A percentile compares a stretch with the other conserved stretches of the same genome.
Evolutionary conservation across 2,888 invertebrate species (phyloP).

Genomic region (Galerucella calmariensis): DNA sequence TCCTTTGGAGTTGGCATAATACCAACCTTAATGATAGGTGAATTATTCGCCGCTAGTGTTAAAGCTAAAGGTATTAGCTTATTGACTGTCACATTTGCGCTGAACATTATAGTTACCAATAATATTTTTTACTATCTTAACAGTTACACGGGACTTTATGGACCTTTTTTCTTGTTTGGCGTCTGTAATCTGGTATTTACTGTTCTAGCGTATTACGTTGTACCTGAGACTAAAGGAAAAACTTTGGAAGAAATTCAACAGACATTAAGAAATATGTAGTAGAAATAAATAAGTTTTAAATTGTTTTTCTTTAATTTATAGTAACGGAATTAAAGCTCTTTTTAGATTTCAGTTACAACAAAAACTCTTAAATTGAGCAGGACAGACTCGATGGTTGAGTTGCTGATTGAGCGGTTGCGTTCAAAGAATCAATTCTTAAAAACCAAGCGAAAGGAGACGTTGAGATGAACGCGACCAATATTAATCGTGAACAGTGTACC

Average conservation of each 20-base stretch:
- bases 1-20: conserved; percentile 53
- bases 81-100: conserved; percentile 47
- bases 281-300: too few relatives aligned
- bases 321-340: too few relatives aligned
- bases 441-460: too few relatives aligned
- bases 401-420: too few relatives aligned
- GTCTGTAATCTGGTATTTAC: conserved; percentile 10
- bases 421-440: too few relatives aligned
- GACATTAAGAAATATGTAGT: neutral
- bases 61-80: conserved; percentile 51
- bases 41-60: conserved; percentile 56
- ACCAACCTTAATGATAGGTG: conserved; percentile 55
- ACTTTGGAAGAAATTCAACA: conserved; percentile 39
- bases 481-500: too few relatives aligned
- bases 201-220: conserved; percentile 19
- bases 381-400: too few relatives aligned
- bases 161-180: conserved; percentile 29
- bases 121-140: conserved; percentile 56
- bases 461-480: too few relatives aligned
- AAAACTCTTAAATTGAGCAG: too few relatives aligned
- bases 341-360: too few relatives aligned
- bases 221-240: conserved; percentile 40
- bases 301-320: too few relatives aligned
- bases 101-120: conserved; percentile 47
- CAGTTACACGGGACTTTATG: conserved; percentile 40